Evolutionary conservation across 2,113 vertebrate species (phyloP), one percentile per base, ranked within the genome.

Genomic region (Caretta caretta): DNA sequence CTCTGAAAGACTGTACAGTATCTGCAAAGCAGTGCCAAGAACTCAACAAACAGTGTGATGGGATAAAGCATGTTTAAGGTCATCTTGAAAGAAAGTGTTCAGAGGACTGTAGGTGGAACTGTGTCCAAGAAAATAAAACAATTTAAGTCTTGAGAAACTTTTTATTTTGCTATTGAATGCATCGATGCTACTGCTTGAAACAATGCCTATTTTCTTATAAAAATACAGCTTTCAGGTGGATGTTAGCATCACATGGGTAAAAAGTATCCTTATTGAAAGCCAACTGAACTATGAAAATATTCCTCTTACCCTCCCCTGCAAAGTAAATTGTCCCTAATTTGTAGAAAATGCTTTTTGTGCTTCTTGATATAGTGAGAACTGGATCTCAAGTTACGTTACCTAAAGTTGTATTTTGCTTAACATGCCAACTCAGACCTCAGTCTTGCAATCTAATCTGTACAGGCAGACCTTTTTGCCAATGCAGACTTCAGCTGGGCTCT

Each of bases 271-370:
- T 0, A 1, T 6, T 95, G 87, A 84, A 97, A 97, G 91, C 83
- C 57, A 97, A 76, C 95, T 97, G 82, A 96, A 78, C 87, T 81
- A 56, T 20, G 75, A 92, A 89, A 96, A 83, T 89, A 94, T 96
- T 95, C 65, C 82, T 90, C 57, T 75, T 69, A 94, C 27, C 51
- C 93, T 92, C 51, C 27, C 22, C 78, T 93, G 75, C 46, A 42
- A 90, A 93, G 42, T 92, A 83, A 89, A 84, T 84, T 94, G 50
- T n/a, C 62, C 24, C 27, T 83, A 24, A 93, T 65, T 84, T 91
- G 42, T 86, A 88, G 56, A 88, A 78, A 78, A 81, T 81, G 56
- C 72, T 91, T 97, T 92, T 16, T 59, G 46, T 88, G 14, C 56
- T 93, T 93, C 59, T 94, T 95, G 22, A 84, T 78, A 42, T 86